These are phyloP conservation scores for Acrobasis consociella DNA, from an alignment of 2,888 invertebrate species.

Conservation along the genomic window DNA sequence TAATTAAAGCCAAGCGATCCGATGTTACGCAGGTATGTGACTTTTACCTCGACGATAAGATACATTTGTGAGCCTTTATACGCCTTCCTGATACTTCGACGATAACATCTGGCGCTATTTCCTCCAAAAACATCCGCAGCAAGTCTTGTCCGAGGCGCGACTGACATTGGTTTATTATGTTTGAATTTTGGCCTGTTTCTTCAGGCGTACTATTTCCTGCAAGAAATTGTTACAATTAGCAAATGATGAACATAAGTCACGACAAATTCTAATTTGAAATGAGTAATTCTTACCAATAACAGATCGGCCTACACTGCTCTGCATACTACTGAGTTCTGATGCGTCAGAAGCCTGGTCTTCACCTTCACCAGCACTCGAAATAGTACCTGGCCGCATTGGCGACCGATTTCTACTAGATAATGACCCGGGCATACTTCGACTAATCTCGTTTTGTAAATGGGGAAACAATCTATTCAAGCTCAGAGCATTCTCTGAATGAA, in stretches of 20 bases:
- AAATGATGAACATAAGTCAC: too few species aligned
- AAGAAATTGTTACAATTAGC: slow-evolving; percentile 26
- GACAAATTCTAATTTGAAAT: background rate
- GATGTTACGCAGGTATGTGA: too few species aligned
- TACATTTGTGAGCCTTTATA: slow-evolving; percentile 95
- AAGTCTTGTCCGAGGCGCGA: slow-evolving; percentile 92
- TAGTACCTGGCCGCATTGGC: slow-evolving; percentile 48
- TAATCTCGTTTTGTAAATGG: slow-evolving; percentile 78
- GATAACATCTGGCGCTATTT: slow-evolving; percentile 93
- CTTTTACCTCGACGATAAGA: slow-evolving; percentile 87
- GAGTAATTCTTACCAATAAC: slow-evolving; percentile 65
- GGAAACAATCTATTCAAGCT: slow-evolving; percentile 85
- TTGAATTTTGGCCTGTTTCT: slow-evolving; percentile 62
- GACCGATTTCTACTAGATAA: slow-evolving; percentile 59
- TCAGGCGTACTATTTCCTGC: slow-evolving; percentile 69
- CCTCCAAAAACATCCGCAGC: slow-evolving; percentile 94
- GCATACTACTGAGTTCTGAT: slow-evolving; percentile 81
- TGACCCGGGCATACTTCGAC: slow-evolving; percentile 71
- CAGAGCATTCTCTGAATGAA: slow-evolving; percentile 80
- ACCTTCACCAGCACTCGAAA: slow-evolving; percentile 57
- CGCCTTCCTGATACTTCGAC: slow-evolving; percentile 92
- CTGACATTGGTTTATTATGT: slow-evolving; percentile 68
- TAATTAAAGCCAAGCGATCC: too few species aligned
- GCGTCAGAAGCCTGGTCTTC: slow-evolving; percentile 79
- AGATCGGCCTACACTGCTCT: slow-evolving; percentile 82